A percentile compares a stretch with the other conserved stretches of the same genome.
These are phyloP conservation scores for Campaea margaritaria DNA, from an alignment of 2,888 invertebrate genomes.

Conservation along the genomic window DNA sequence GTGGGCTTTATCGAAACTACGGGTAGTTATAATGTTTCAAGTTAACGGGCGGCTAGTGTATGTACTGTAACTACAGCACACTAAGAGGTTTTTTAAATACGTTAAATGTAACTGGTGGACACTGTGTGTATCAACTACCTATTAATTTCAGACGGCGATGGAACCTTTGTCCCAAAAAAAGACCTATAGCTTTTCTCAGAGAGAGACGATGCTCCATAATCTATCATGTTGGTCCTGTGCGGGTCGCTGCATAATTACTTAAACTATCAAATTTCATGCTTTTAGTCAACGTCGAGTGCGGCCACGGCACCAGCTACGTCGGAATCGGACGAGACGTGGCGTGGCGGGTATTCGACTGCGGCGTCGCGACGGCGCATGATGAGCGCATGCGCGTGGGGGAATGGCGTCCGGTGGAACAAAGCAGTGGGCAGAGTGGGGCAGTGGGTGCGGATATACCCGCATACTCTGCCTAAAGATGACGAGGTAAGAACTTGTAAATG, in stretches of 20 bases:
- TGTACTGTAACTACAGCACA: too few relatives aligned
- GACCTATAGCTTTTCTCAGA: too few relatives aligned
- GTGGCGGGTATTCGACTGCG: constrained; percentile 74
- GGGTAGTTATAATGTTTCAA: too few relatives aligned
- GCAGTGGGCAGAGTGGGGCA: constrained; percentile 88
- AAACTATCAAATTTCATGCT: background rate
- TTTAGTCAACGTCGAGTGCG: constrained; percentile 59
- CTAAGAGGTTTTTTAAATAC: too few relatives aligned
- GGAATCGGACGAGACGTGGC: constrained; percentile 76
- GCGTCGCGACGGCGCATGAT: constrained; percentile 73
- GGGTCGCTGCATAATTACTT: background rate
- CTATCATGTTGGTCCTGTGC: too few relatives aligned
- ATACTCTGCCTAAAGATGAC: constrained; percentile 66
- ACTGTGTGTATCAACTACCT: too few relatives aligned
- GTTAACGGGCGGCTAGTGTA: too few relatives aligned
- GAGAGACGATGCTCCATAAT: too few relatives aligned
- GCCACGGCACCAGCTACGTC: constrained; percentile 49
- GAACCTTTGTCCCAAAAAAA: too few relatives aligned
- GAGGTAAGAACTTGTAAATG: constrained; percentile 51
- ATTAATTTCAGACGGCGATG: too few relatives aligned
- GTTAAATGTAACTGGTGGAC: too few relatives aligned
- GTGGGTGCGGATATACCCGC: constrained; percentile 92
- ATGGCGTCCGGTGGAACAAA: constrained; percentile 88
- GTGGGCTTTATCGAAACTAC: too few relatives aligned
- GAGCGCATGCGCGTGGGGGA: constrained; percentile 86